Conservation (phyloP, 1,140 invertebrate species). For the Ruditapes philippinarum region DNA sequence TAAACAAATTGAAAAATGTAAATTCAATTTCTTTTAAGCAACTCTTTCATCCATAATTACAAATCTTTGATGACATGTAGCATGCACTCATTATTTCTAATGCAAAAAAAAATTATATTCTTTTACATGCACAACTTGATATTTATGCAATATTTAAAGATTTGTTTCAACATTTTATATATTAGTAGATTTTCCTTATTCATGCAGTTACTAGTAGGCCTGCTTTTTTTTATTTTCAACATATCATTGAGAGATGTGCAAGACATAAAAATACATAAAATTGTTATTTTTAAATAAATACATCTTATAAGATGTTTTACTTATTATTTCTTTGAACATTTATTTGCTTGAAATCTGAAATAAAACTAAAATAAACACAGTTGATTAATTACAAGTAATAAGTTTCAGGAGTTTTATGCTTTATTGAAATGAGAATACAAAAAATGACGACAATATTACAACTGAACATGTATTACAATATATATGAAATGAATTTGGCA, state of each 20-base stretch:
- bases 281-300: not conserved
- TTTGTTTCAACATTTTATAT: not conserved
- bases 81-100: too few relatives aligned
- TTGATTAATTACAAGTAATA: not conserved
- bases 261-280: not conserved
- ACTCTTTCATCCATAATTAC: too few relatives aligned
- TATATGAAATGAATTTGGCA: too few relatives aligned
- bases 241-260: too few relatives aligned
- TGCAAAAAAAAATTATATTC: too few relatives aligned
- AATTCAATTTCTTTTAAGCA: too few relatives aligned
- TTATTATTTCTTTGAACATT: constrained; percentile 10
- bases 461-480: too few relatives aligned
- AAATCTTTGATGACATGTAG: too few relatives aligned
- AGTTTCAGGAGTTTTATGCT: not conserved
- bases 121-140: too few relatives aligned
- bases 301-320: not conserved
- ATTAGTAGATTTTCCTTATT: not conserved
- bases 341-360: constrained; percentile 13
- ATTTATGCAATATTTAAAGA: too few relatives aligned
- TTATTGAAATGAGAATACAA: constrained; percentile 10
- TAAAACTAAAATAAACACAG: constrained; percentile 12
- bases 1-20: too few relatives aligned
- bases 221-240: not conserved
- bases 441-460: constrained; percentile 13
- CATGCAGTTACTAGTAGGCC: not conserved